phyloP scores from a whole-genome alignment of 2,113 vertebrate genomes.

The Daubentonia madagascariensis region DNA sequence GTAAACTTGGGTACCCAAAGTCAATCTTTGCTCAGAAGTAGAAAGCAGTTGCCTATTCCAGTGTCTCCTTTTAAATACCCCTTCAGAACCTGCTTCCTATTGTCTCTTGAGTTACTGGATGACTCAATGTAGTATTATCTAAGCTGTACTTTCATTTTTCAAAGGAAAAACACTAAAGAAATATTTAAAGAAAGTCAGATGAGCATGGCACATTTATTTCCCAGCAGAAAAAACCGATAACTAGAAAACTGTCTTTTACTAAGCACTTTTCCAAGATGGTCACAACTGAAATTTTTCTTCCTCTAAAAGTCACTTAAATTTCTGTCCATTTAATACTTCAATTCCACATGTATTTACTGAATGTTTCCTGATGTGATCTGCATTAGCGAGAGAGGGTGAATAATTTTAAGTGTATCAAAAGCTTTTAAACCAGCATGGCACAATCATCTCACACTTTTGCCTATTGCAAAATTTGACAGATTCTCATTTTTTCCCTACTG shows the following conservation, averaged over 20 bases:
- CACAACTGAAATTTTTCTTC: not conserved
- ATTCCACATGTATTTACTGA: not conserved
- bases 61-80: constrained; percentile 14
- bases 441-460: not conserved
- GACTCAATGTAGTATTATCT: not conserved
- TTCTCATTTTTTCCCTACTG: constrained; percentile 29
- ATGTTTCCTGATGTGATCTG: not conserved
- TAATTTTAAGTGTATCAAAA: constrained; percentile 1
- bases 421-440: not conserved
- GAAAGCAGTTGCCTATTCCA: not conserved
- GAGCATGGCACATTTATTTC: constrained; percentile 1
- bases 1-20: constrained; percentile 20
- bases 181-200: constrained; percentile 7
- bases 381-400: not conserved
- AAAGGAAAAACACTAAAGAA: constrained; percentile 48
- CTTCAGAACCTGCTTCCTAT: constrained; percentile 13
- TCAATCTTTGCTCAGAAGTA: constrained; percentile 2
- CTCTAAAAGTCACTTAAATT: not conserved
- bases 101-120: not conserved
- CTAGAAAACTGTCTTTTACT: not conserved
- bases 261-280: not conserved
- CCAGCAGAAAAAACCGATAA: not conserved
- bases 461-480: not conserved
- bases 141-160: constrained; percentile 49
- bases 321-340: constrained; percentile 32